These are phyloP conservation scores for Carduelis carduelis DNA, from an alignment of 2,797 vertebrate genomes.

Conservation along the genomic window DNA sequence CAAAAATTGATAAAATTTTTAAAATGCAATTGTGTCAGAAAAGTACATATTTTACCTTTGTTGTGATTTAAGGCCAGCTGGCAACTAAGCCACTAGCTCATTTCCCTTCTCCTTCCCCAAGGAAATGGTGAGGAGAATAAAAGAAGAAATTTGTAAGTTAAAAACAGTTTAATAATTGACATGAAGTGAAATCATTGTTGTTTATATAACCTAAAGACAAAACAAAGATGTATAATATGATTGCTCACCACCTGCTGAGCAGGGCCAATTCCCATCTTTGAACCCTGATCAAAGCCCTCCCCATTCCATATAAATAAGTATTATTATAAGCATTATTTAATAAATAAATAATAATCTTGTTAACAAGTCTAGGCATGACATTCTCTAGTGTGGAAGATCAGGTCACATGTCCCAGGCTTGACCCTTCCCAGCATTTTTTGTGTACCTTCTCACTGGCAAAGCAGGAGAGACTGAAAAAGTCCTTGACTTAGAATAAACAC, in stretches of 20 bases:
- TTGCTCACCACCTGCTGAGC: background rate
- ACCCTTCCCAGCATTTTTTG: background rate
- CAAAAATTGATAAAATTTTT: background rate
- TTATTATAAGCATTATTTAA: background rate
- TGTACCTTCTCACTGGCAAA: background rate
- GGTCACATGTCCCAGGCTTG: background rate
- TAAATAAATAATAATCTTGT: background rate
- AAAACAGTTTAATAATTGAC: background rate
- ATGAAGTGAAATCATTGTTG: background rate
- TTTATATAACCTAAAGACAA: background rate
- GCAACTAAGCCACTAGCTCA: background rate
- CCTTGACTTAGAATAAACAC: background rate
- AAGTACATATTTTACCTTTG: background rate
- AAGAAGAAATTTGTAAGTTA: background rate
- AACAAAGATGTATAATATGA: background rate
- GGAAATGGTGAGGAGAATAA: background rate
- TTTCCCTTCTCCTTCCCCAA: background rate
- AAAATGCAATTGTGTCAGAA: background rate
- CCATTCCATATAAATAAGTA: background rate
- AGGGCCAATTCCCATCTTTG: background rate
- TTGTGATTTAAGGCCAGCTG: background rate
- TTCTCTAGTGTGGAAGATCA: background rate
- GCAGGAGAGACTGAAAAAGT: background rate
- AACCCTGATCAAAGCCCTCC: background rate
- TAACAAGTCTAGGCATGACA: background rate